Evolutionary conservation across 1,140 invertebrate genomes (phyloP).

Genomic region (Leptinotarsa defecta): DNA sequence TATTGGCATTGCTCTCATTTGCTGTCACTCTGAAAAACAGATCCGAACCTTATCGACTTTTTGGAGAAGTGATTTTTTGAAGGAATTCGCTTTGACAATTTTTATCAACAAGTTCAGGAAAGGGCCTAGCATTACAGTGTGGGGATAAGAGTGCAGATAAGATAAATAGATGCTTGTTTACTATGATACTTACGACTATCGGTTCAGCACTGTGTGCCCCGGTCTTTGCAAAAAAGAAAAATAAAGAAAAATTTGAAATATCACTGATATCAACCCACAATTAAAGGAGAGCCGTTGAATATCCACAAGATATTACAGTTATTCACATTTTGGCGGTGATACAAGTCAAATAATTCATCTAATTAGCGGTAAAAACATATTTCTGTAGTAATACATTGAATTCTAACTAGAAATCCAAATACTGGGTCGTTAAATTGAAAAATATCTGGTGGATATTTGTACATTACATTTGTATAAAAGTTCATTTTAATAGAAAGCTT

Average conservation of each 20-base stretch:
- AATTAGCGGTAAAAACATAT: too few relatives aligned
- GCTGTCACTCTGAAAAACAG: not conserved
- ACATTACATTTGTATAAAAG: too few relatives aligned
- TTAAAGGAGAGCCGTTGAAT: not conserved
- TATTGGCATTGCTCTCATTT: not conserved
- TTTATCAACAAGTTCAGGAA: not conserved
- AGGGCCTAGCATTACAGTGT: conserved; percentile 1
- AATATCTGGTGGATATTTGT: too few relatives aligned
- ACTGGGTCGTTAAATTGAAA: too few relatives aligned
- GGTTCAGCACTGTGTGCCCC: conserved; percentile 89
- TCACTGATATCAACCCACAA: not conserved
- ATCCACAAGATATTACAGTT: not conserved
- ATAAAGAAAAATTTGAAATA: conserved; percentile 35
- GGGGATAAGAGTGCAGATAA: not conserved
- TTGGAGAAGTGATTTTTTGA: too few relatives aligned
- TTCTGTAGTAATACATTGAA: too few relatives aligned
- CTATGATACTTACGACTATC: conserved; percentile 84
- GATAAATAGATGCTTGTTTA: not conserved
- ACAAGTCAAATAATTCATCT: too few relatives aligned
- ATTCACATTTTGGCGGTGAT: too few relatives aligned
- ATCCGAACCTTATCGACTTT: not conserved
- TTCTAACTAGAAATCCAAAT: too few relatives aligned
- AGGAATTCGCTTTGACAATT: too few relatives aligned
- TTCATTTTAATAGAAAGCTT: too few relatives aligned
- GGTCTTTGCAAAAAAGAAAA: conserved; percentile 73